Base-by-base conservation (phyloP, 2,888 invertebrate species). In the Eupithecia vulgata region DNA sequence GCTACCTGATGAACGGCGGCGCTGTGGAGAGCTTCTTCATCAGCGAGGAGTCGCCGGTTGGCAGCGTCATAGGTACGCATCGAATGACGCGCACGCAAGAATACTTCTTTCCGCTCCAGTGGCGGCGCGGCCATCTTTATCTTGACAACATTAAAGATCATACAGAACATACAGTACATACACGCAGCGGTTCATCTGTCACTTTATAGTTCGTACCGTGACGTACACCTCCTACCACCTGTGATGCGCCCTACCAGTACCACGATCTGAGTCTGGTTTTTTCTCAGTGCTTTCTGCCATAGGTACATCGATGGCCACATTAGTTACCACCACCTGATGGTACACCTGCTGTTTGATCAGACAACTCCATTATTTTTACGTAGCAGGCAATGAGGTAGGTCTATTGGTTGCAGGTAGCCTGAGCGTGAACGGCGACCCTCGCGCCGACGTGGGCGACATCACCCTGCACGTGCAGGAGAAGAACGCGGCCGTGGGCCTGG, bases 1-100 rank as follows among this genome's bases (percentile, higher is more conserved):
- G 98, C 88, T 98, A 97, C 91, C 93, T 98, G 87, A 97, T 98
- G 93, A 97, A 97, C 84, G 98, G 98, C 52, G 98, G 98, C 65
- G 98, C 98, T 0, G 98, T 98, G 68, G 98, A 98, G 89, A 98
- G 97, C 88, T 97, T 98, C 90, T 97, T 98, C 89, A 97, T 98
- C 82, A 96, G 97, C 87, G 98, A 98, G 94, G 97, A 98, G 86
- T 95, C 96, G 67, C 95, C 96, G 25, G 96, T 98, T 65, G 98
- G 98, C 77, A 96, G 97, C 80, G 95, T 96, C 67, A 96, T 98
- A 75, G 98, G 98, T 90, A 15, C 45, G 45, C n/a, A 45, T 87
- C 78, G 83, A 78, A 25, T 25, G 35, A 21, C 21, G 8, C 42
- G 17, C 45, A 42, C 42, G 42, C 42, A 5, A 15, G 15, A 42